A percentile compares a stretch with the other conserved stretches of the same genome.
Evolutionary conservation across 2,113 vertebrate species (phyloP).

Genomic region (Corythaeola cristata): DNA sequence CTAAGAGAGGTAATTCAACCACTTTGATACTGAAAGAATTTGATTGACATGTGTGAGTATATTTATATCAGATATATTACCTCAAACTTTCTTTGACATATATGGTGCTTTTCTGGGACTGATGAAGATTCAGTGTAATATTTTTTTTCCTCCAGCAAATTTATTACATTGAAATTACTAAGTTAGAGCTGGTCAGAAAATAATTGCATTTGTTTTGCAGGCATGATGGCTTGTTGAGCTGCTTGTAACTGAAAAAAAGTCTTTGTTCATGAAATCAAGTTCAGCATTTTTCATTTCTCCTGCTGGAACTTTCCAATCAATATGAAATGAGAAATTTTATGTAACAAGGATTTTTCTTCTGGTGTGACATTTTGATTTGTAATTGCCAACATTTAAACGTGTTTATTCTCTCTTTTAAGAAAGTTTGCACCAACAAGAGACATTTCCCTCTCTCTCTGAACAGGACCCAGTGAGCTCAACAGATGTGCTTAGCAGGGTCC

Average conservation of each 20-base stretch:
- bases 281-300: neutral
- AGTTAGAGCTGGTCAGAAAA: neutral
- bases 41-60: neutral
- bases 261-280: neutral
- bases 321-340: neutral
- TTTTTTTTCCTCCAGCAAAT: neutral
- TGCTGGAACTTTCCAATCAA: constrained; percentile 11
- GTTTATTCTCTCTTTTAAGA: neutral
- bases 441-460: neutral
- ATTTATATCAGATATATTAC: neutral
- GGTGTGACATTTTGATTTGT: constrained; percentile 14
- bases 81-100: neutral
- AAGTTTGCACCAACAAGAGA: neutral
- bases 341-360: neutral
- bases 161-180: neutral
- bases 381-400: neutral
- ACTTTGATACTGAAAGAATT: neutral
- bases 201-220: constrained; percentile 4
- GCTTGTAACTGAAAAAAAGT: neutral
- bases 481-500: neutral
- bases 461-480: neutral
- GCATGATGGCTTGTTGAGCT: neutral
- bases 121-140: neutral
- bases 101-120: neutral
- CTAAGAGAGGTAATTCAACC: neutral